Conservation (phyloP, 1,140 invertebrate species). For the Rhynchophorus ferrugineus region DNA sequence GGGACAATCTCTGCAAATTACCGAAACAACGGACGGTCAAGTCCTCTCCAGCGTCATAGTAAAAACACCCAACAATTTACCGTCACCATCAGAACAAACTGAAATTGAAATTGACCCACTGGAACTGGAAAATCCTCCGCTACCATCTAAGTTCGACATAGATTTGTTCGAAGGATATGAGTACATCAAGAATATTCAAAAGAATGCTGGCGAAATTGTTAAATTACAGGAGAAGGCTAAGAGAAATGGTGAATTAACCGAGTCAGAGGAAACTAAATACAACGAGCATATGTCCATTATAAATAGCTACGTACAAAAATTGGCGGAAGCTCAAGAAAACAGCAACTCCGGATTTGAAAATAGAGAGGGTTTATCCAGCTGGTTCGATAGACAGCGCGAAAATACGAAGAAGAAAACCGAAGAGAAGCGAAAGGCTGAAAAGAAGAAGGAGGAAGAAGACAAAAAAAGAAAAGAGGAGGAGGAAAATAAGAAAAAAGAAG, state of each 20-base stretch:
- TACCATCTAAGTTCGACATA: constrained; percentile 30
- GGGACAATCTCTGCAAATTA: constrained; percentile 54
- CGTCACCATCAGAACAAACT: constrained; percentile 9
- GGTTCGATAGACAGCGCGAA: constrained; percentile 32
- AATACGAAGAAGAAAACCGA: constrained; percentile 37
- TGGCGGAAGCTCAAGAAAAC: constrained; percentile 39
- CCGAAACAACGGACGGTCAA: constrained; percentile 45
- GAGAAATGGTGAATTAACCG: constrained; percentile 41
- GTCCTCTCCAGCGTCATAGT: constrained; percentile 43
- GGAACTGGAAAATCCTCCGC: constrained; percentile 35
- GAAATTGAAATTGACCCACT: constrained; percentile 24
- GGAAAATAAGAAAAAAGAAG: constrained; percentile 31
- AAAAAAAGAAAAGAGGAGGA: constrained; percentile 39
- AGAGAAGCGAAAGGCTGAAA: constrained; percentile 33
- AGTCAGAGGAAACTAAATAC: constrained; percentile 42
- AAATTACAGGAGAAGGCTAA: constrained; percentile 45
- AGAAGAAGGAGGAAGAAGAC: constrained; percentile 41
- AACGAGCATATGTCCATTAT: constrained; percentile 41
- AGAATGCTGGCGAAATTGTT: constrained; percentile 43
- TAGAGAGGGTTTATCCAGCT: constrained; percentile 32
- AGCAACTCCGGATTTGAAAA: constrained; percentile 26
- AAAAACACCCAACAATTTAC: constrained; percentile 18
- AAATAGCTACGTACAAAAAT: constrained; percentile 41
- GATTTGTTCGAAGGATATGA: constrained; percentile 29
- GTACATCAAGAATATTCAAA: constrained; percentile 41